Conservation (phyloP, 1,140 invertebrate species). For the Hermetia illucens region DNA sequence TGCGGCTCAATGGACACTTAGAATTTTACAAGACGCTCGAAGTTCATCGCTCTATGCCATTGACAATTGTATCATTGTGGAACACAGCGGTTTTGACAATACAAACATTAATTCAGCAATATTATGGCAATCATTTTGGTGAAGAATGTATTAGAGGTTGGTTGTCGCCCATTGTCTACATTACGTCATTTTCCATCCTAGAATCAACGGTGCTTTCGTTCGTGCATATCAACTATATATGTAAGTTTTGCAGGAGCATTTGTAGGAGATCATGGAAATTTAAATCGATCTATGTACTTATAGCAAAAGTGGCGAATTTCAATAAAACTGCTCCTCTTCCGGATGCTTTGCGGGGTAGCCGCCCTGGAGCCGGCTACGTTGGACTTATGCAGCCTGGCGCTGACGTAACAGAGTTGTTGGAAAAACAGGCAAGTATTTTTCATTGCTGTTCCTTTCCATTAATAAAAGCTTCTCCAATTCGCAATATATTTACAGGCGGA, state of each 20-base stretch:
- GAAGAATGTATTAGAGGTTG: constrained; percentile 35
- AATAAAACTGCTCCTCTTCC: constrained; percentile 35
- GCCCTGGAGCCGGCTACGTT: constrained; percentile 34
- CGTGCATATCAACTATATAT: constrained; percentile 37
- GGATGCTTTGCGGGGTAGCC: constrained; percentile 35
- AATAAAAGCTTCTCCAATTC: not conserved
- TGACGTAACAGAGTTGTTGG: constrained; percentile 38
- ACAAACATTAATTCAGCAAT: constrained; percentile 39
- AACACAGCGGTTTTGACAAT: constrained; percentile 36
- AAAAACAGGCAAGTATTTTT: constrained; percentile 34
- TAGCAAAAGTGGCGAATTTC: constrained; percentile 36
- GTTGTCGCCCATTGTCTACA: constrained; percentile 36
- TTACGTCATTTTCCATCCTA: constrained; percentile 33
- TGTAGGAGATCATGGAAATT: not conserved
- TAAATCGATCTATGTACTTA: constrained; percentile 10
- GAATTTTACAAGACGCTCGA: constrained; percentile 44
- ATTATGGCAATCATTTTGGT: constrained; percentile 38
- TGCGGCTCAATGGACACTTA: constrained; percentile 40
- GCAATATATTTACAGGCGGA: constrained; percentile 23
- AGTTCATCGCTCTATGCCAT: constrained; percentile 34
- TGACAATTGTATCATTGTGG: constrained; percentile 45
- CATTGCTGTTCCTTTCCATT: not conserved
- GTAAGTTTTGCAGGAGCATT: constrained; percentile 27
- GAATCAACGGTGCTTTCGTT: constrained; percentile 35
- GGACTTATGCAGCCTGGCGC: constrained; percentile 33